A percentile compares a stretch with the other conserved stretches of the same genome.
Conservation (phyloP, 1,140 invertebrate genomes). For the Nasonia giraulti region DNA sequence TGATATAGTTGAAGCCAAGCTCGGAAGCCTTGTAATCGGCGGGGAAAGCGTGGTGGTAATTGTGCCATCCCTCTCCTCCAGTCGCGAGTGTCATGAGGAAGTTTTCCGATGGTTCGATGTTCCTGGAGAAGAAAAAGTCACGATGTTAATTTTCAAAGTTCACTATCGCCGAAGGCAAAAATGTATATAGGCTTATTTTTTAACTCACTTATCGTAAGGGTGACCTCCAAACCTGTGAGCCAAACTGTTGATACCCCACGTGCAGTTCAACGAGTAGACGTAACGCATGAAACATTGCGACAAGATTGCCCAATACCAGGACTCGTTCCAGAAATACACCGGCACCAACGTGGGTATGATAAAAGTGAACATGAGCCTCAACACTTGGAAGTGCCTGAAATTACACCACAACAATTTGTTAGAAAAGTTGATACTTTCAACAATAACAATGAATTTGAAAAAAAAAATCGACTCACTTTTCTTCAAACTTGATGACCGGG, state of each 20-base stretch:
- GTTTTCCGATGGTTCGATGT: conserved; percentile 63
- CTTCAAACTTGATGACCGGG: conserved; percentile 27
- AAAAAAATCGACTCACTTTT: conserved; percentile 5
- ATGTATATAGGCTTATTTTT: background rate
- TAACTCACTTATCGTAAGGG: conserved; percentile 82
- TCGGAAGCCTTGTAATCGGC: conserved; percentile 85
- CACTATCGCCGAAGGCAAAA: background rate
- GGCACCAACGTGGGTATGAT: conserved; percentile 83
- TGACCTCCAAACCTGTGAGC: conserved; percentile 82
- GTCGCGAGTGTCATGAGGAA: conserved; percentile 57
- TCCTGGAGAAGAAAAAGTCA: background rate
- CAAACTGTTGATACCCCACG: conserved; percentile 85
- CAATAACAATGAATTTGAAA: too few relatives aligned
- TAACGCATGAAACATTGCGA: conserved; percentile 78
- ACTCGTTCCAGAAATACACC: conserved; percentile 78
- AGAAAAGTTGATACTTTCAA: too few relatives aligned
- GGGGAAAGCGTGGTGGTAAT: conserved; percentile 88
- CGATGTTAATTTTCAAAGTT: background rate
- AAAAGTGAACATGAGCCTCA: conserved; percentile 82
- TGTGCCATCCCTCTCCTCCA: conserved; percentile 82
- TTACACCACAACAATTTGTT: background rate
- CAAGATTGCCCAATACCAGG: conserved; percentile 74
- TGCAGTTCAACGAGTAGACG: conserved; percentile 78
- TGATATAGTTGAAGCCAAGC: conserved; percentile 69
- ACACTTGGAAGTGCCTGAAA: conserved; percentile 80